Evolutionary conservation across 1,140 invertebrate species (phyloP), one percentile per base, ranked within the genome.

Genomic region (Bicyclus anynana): DNA sequence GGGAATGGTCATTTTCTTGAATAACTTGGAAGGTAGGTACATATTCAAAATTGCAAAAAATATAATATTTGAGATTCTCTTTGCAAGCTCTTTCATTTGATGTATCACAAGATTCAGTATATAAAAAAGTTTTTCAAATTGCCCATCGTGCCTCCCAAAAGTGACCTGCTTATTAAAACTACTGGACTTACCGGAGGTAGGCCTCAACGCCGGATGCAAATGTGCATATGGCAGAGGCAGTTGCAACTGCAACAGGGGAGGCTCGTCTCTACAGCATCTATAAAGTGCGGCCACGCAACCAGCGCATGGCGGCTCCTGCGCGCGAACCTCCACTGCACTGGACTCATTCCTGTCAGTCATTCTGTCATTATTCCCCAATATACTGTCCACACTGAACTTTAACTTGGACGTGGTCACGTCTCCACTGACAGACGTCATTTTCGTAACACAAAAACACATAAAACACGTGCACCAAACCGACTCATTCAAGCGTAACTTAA

Each of bases 301-400:
- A 0, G 80, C 81, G 33, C 84, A 88, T 17, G 84, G 83, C 1
- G 85, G 80, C 68, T 86, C 83, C 55, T 77, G 74, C 7, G 57
- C 37, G 23, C 73, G 58, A 2, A 52, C 18, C 44, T 84, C 79
- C 40, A 70, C 53, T 6, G 62, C 51, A 66, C 53, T 68, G n/a
- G 61, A 21, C 13, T 62, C 37, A n/a, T 60, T 60, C n/a, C n/a
- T n/a, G 16, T 62, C 37, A n/a, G 62, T 60, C n/a, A n/a, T n/a
- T n/a, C n/a, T n/a, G 9, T 74, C 71, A 69, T 75, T 72, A 49
- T 69, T 80, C 26, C 77, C 75, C 44, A 86, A 50, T 33, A 88
- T 88, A 68, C 83, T 84, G 51, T 88, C 85, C 17, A 88, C 83
- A 84, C 85, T 88, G 55, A 88, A 88, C 79, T 86, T 86, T 53